Percentiles rank a stretch among this genome's conserved stretches.
These are phyloP conservation scores for Trichonephila clavata DNA, from an alignment of 1,140 invertebrate genomes.

Conservation along the genomic window DNA sequence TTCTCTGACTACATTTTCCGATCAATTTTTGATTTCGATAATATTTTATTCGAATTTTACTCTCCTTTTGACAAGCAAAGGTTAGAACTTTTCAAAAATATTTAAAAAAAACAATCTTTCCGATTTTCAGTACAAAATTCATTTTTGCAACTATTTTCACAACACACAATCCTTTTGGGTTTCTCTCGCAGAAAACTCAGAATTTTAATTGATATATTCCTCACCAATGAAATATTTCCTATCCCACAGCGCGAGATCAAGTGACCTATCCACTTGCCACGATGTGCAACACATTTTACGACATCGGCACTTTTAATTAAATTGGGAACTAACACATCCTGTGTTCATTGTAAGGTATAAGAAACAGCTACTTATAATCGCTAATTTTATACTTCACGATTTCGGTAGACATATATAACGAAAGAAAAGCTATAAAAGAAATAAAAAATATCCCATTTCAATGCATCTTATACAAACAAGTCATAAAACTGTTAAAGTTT, in stretches of 20 bases:
- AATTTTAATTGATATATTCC: too few species aligned
- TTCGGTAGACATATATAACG: background rate
- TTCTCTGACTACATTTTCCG: too few species aligned
- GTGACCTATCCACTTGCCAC: background rate
- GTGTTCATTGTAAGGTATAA: background rate
- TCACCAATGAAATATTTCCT: background rate
- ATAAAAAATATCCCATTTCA: background rate
- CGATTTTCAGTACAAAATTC: too few species aligned
- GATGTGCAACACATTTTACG: conserved; percentile 3
- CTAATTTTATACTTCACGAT: conserved; percentile 53
- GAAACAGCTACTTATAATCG: conserved; percentile 16
- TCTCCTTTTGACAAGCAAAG: too few species aligned
- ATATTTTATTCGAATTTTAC: too few species aligned
- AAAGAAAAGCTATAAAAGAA: conserved; percentile 1
- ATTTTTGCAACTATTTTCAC: too few species aligned
- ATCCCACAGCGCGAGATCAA: background rate
- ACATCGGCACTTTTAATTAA: conserved; percentile 24
- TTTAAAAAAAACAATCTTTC: too few species aligned
- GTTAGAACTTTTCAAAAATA: too few species aligned
- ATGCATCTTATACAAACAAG: conserved; percentile 59
- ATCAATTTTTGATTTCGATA: too few species aligned
- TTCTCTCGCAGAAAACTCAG: too few species aligned
- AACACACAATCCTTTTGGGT: too few species aligned
- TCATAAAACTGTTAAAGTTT: conserved; percentile 52
- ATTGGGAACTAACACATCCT: conserved; percentile 9